Conservation (phyloP, 2,113 vertebrate genomes). For the Proterorhinus semilunaris region DNA sequence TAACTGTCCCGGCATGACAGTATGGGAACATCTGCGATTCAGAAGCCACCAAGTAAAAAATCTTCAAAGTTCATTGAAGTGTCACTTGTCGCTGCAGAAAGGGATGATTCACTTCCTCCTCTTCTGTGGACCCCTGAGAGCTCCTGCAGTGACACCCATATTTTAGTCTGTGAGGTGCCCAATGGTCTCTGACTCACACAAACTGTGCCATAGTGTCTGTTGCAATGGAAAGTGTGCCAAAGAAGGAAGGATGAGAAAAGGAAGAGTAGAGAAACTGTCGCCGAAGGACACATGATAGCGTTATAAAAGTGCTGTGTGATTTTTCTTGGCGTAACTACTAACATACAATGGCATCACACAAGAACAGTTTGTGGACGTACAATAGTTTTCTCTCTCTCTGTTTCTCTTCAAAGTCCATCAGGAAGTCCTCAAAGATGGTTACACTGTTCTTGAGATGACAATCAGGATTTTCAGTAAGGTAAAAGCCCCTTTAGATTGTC, state of each 20-base stretch:
- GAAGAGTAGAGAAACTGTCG: not conserved
- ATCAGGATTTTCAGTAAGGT: too few species aligned
- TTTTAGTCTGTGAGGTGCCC: constrained; percentile 47
- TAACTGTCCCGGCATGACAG: not conserved
- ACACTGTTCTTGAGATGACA: not conserved
- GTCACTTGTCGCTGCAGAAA: constrained; percentile 38
- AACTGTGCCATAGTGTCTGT: constrained; percentile 23
- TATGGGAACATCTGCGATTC: not conserved
- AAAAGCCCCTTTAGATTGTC: too few species aligned
- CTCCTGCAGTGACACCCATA: constrained; percentile 37
- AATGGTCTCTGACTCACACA: constrained; percentile 45
- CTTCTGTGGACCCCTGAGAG: constrained; percentile 40
- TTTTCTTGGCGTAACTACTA: too few species aligned
- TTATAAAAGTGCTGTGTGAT: too few species aligned
- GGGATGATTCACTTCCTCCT: constrained; percentile 52
- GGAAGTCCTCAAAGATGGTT: not conserved
- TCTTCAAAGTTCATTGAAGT: constrained; percentile 20
- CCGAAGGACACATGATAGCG: too few species aligned
- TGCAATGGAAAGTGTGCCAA: constrained; percentile 22
- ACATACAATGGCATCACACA: too few species aligned
- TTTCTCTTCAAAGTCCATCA: too few species aligned
- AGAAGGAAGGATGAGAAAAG: not conserved
- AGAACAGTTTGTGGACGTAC: too few species aligned
- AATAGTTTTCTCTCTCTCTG: too few species aligned
- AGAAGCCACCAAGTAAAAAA: constrained; percentile 13